Base-by-base conservation (phyloP, 2,113 vertebrate species). In the Puma concolor region DNA sequence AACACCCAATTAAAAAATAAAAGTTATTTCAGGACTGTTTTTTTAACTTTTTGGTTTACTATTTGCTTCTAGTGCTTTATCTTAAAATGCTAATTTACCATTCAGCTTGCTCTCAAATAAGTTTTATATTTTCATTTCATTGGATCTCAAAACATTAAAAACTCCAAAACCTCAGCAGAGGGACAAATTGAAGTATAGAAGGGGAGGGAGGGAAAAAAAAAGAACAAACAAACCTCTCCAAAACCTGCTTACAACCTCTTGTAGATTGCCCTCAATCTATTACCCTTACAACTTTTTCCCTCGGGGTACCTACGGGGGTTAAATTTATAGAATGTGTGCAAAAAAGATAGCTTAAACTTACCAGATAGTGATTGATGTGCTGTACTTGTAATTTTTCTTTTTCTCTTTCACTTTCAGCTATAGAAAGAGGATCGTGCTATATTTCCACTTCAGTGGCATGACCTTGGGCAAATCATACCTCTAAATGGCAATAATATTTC, bases 241-340 rank as follows among this genome's bases (percentile, higher is more conserved):
- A 29, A n/a, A 80, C 9, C 1, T 25, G 0, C 16, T 31, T 21
- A 38, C 19, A 17, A 13, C 0, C 0, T 81, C 33, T n/a, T 77
- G 7, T 48, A 77, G 27, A 17, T 64, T 82, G 15, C 86, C 33
- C 60, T 76, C 15, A 15, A 19, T n/a, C 57, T 71, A 6, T 19
- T 38, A 57, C 1, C 2, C 41, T 27, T 38, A 81, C 1, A 48
- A 33, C 2, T 16, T 57, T 29, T 50, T 27, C 64, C 21, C 21
- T 31, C 19, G 19, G 38, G 13, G 69, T 36, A 80, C 21, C 31
- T 11, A 54, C 21, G 31, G 48, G 44, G 5, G 29, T 74, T 80
- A 48, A 36, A 36, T 21, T 50, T 41, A 71, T 2, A 23, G 17
- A 14, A 72, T 4, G 31, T 5, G 27, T 21, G 50, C 7, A 4